These are phyloP conservation scores for Serilophus lunatus DNA, from an alignment of 2,113 vertebrate genomes.

Conservation along the genomic window DNA sequence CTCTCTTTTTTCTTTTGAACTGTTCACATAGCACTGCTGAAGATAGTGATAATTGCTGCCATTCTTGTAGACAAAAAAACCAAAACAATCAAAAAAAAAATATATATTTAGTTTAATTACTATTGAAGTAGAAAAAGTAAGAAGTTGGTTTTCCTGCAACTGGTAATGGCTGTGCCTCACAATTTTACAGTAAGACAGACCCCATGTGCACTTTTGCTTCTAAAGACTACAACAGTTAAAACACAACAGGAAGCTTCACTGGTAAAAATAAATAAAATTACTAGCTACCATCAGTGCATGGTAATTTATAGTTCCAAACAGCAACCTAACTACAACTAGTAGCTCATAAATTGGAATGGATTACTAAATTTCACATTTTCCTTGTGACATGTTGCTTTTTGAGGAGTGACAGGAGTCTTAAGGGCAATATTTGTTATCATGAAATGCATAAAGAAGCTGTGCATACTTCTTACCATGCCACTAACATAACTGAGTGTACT, in stretches of 20 bases:
- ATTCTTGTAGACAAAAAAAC: not conserved
- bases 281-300: constrained; percentile 2
- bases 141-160: not conserved
- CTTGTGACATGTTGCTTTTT: not conserved
- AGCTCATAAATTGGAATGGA: constrained; percentile 48
- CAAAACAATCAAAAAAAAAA: not conserved
- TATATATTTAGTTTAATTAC: not conserved
- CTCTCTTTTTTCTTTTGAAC: not conserved
- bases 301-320: constrained; percentile 39
- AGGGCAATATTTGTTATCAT: not conserved
- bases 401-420: not conserved
- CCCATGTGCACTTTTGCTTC: not conserved
- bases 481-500: not conserved
- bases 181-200: constrained; percentile 25
- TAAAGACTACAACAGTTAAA: constrained; percentile 49
- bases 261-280: constrained; percentile 36
- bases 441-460: not conserved
- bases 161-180: not conserved
- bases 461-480: not conserved
- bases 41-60: not conserved
- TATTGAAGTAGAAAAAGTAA: not conserved
- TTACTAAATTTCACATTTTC: constrained; percentile 31
- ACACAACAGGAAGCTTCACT: constrained; percentile 44
- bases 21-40: not conserved
- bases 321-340: constrained; percentile 7